Evolutionary conservation across 2,113 vertebrate genomes (phyloP), one percentile per base, ranked within the genome.

Genomic region (Sorex araneus): DNA sequence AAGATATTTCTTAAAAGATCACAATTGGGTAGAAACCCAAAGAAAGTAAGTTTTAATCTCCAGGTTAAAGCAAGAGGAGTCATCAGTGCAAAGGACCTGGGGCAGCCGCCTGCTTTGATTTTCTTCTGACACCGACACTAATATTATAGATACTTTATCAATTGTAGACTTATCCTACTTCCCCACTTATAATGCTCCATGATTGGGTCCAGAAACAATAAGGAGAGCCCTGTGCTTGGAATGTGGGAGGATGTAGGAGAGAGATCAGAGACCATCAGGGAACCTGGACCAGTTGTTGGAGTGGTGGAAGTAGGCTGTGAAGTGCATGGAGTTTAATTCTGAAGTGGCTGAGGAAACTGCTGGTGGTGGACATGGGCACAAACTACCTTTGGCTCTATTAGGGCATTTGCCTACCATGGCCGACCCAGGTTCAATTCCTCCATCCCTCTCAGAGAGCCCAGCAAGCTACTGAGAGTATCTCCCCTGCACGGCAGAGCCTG

Each of bases 1-100:
- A 50, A n/a, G 50, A 32, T 19, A 66, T 76, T 93, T 78, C 45
- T 84, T 18, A 76, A 92, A 36, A 85, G 28, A 16, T 25, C 30
- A 16, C 8, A 5, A 15, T 54, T 32, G 28, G 75, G 60, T 16
- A 40, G 77, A 57, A 71, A 54, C 66, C 91, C 63, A 25, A 84
- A 87, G 45, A 76, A 80, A 10, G 0, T 3, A 9, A 66, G 18
- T 2, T 45, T 11, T 0, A 16, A 60, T 21, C 43, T 45, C 0
- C 40, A 54, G 13, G 40, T 64, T n/a, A 13, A 66, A 36, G 43
- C 78, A 36, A 25, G 1, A 32, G 34, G 57, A 73, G 7, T 19
- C 1, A 0, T 28, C 13, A 63, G 50, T 11, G 40, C 45, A 78
- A 80, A 92, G 88, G 50, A 30, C 43, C 43, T 15, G 28, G 16